These are phyloP conservation scores for Noctilio leporinus DNA, from an alignment of 2,113 vertebrate genomes.

Conservation along the genomic window DNA sequence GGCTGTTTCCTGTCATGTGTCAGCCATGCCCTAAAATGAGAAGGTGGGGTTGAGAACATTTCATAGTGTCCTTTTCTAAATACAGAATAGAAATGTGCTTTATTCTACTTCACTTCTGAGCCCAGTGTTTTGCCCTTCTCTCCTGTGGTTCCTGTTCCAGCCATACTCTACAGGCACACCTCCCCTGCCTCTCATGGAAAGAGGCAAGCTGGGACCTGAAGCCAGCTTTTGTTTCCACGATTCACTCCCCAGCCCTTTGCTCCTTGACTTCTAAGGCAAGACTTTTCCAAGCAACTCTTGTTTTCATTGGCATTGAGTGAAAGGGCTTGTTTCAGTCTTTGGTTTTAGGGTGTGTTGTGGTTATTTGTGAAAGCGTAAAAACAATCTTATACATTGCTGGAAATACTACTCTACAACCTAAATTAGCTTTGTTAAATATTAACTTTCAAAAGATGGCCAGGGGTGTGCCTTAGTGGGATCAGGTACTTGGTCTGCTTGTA, in stretches of 20 bases:
- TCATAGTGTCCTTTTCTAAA: not conserved
- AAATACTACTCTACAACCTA: not conserved
- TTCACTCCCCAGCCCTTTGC: too few relatives aligned
- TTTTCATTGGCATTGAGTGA: not conserved
- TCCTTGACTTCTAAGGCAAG: not conserved
- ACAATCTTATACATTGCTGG: not conserved
- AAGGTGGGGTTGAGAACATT: not conserved
- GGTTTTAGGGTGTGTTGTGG: not conserved
- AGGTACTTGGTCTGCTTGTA: not conserved
- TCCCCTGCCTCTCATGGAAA: not conserved
- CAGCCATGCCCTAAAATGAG: not conserved
- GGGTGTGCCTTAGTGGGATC: not conserved
- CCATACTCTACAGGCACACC: fast-evolving
- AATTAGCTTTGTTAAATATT: not conserved
- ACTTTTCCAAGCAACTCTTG: not conserved
- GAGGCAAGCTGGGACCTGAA: not conserved
- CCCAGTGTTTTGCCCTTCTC: fast-evolving
- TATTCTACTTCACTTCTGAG: not conserved
- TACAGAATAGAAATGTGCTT: too few relatives aligned
- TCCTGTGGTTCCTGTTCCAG: not conserved
- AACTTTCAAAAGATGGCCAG: not conserved
- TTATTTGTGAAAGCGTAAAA: not conserved
- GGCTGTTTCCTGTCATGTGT: too few relatives aligned
- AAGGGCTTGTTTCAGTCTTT: not conserved
- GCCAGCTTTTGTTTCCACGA: not conserved